Conservation (phyloP, 1,140 invertebrate genomes). For the Euglossa dilemma region DNA sequence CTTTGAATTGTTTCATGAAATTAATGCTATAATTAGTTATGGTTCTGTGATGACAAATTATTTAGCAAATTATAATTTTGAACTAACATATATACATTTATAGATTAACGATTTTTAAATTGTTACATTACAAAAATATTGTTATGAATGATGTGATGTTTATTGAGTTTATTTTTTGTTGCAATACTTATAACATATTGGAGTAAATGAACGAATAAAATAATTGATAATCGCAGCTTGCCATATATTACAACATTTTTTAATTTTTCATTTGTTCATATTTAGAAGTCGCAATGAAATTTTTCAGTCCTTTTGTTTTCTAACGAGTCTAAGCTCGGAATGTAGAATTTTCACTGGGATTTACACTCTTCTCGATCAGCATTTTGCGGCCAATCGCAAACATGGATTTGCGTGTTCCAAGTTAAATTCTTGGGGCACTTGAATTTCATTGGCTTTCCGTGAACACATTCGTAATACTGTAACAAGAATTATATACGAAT, state of each 20-base stretch:
- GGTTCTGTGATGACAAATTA: not conserved
- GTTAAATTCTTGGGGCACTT: slow-evolving; percentile 88
- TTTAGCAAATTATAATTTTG: not conserved
- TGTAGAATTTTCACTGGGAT: not conserved
- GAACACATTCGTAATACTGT: slow-evolving; percentile 91
- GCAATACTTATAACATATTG: not conserved
- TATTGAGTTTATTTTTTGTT: not conserved
- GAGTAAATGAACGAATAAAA: not conserved
- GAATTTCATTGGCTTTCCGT: slow-evolving; percentile 88
- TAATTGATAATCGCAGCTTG: not conserved
- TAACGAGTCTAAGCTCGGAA: not conserved
- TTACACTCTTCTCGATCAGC: slow-evolving; percentile 85
- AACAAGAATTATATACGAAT: slow-evolving; percentile 67
- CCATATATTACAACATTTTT: not conserved
- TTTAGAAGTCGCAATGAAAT: not conserved
- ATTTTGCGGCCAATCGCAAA: slow-evolving; percentile 91
- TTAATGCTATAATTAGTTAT: not conserved
- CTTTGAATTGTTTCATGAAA: not conserved
- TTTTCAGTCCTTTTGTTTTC: not conserved
- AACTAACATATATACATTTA: not conserved
- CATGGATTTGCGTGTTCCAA: slow-evolving; percentile 86
- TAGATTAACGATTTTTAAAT: no score
- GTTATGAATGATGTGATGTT: not conserved
- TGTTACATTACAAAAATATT: not conserved
- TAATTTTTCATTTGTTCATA: not conserved